These are phyloP conservation scores for Neodiprion pinetum DNA, from an alignment of 1,140 invertebrate species.

Conservation along the genomic window DNA sequence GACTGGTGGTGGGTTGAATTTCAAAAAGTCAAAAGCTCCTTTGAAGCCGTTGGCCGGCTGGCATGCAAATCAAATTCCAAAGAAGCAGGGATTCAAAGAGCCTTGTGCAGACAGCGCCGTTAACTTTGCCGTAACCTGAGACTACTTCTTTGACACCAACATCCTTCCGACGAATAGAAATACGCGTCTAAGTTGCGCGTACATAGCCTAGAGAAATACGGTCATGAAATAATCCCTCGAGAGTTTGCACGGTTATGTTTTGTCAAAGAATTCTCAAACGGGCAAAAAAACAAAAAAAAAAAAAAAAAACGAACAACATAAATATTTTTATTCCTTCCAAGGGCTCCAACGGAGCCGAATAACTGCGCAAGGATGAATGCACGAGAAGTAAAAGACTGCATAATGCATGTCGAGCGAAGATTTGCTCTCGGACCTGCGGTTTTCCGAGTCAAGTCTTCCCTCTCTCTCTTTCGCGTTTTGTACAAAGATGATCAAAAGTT, in stretches of 20 bases:
- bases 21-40: slow-evolving; percentile 35
- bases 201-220: slow-evolving; percentile 20
- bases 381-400: background rate
- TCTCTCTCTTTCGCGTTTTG: no score
- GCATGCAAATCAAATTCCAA: slow-evolving; percentile 35
- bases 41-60: slow-evolving; percentile 23
- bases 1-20: slow-evolving; percentile 12
- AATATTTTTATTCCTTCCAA: no score
- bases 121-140: slow-evolving; percentile 21
- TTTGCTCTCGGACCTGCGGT: background rate
- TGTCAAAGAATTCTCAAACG: no score
- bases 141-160: background rate
- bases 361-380: background rate
- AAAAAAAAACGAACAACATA: no score
- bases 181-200: no score
- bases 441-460: no score
- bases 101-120: background rate
- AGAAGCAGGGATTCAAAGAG: slow-evolving; percentile 5
- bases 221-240: no score
- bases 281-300: no score
- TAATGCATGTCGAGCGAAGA: background rate
- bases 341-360: no score
- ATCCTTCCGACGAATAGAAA: no score
- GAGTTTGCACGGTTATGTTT: no score
- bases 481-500: slow-evolving; percentile 2